Evolutionary conservation across 2,113 vertebrate genomes (phyloP).

Genomic region (Chauna torquata): DNA sequence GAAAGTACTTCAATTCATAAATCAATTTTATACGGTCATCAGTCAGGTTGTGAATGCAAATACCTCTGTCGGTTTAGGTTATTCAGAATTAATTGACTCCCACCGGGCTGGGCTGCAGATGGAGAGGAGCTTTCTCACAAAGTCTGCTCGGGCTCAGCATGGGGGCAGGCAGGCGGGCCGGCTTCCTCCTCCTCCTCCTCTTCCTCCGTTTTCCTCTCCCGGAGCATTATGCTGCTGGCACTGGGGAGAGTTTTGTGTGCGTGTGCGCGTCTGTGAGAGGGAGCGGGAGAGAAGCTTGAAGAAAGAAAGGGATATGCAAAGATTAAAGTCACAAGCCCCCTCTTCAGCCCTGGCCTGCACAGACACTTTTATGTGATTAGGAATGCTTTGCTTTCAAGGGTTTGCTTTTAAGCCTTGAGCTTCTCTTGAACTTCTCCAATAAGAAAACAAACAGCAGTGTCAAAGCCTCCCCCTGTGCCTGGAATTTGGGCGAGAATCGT

Average conservation of each 20-base stretch:
- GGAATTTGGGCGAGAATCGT: constrained; percentile 53
- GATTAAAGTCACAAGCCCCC: constrained; percentile 74
- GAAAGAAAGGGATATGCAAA: constrained; percentile 71
- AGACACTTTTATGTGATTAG: constrained; percentile 82
- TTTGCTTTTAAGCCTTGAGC: constrained; percentile 77
- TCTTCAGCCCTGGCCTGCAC: constrained; percentile 68
- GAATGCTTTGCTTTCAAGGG: constrained; percentile 80
- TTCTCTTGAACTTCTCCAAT: constrained; percentile 80
- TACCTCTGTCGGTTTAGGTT: constrained; percentile 86
- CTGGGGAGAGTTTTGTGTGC: constrained; percentile 41
- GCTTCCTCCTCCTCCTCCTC: constrained; percentile 70
- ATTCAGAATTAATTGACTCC: constrained; percentile 88
- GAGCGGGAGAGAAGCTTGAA: constrained; percentile 68
- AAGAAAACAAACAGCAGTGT: constrained; percentile 81
- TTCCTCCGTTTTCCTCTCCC: constrained; percentile 54
- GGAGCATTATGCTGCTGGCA: constrained; percentile 64
- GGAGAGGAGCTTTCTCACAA: constrained; percentile 79
- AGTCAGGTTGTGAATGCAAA: constrained; percentile 96
- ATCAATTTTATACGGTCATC: constrained; percentile 99
- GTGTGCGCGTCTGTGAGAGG: constrained; percentile 24
- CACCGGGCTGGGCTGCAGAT: constrained; percentile 79
- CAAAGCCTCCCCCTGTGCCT: constrained; percentile 69
- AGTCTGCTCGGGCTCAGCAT: constrained; percentile 76
- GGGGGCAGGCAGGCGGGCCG: constrained; percentile 63
- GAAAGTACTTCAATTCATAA: constrained; percentile 94